Evolutionary conservation across 2,888 invertebrate genomes (phyloP), one percentile per base, ranked within the genome.

Genomic region (Lochmaea crataegi): DNA sequence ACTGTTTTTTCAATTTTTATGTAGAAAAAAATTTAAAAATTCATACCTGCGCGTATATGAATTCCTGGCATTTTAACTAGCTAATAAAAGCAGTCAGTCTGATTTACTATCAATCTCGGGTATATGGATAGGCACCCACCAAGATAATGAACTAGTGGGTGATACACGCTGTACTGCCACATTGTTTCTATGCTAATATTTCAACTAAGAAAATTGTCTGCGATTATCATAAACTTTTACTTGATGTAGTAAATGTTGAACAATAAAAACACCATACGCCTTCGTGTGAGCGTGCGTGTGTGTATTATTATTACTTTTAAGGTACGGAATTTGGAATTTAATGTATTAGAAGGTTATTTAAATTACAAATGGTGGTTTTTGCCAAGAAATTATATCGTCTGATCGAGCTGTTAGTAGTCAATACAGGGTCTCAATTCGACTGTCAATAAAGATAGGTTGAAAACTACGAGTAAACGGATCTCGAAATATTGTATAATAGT

Each of bases 121-220:
- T 63, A 63, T 69, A 69, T 56, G 63, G 69, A 69, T 69, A 69
- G 56, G 63, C 69, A 63, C 69, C 69, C 69, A 69, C 69, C 63
- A 69, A 69, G 69, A 61, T 56, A 73, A 68, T 68, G 64, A 65
- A 68, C 42, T 73, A 61, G 73, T 73, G 73, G 73, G 73, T 73
- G 73, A 73, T 68, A 73, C 64, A 68, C 41, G 45, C 61, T 48
- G 58, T 65, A 69, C 53, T 63, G 67, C 68, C 64, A 71, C 71
- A 75, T 75, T 75, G 75, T 75, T 71, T 73, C 71, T 73, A 75
- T 75, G 75, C 73, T 61, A 75, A 75, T 75, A 65, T 66, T 42
- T 56, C 68, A 56, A 64, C 66, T 65, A 64, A 48, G 53, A 63
- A 38, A 63, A 63, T 63, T 63, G 61, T 41, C 16, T 32, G 57